A percentile compares a stretch with the other conserved stretches of the same genome.
Evolutionary conservation across 37 sponge, comb jelly and placozoan genomes (phyloP).

Genomic region (Geodia barretti): DNA sequence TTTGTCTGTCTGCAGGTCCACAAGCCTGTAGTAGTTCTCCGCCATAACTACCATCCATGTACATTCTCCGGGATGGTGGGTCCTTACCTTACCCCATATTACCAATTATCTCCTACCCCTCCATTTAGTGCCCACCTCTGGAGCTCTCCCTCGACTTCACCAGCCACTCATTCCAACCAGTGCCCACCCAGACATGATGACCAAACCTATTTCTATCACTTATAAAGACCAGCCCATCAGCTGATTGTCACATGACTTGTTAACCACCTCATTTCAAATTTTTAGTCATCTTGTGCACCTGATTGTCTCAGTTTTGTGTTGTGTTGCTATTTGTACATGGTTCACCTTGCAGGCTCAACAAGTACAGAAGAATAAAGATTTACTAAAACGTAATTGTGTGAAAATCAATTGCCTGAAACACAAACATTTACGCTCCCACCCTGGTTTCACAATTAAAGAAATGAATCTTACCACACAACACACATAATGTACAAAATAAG

Average conservation of each 20-base stretch:
- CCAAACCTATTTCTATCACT: not conserved
- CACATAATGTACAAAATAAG: too few species aligned
- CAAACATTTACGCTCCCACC: too few species aligned
- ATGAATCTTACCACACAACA: too few species aligned
- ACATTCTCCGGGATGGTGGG: not conserved
- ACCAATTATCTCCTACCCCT: not conserved
- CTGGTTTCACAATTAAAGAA: too few species aligned
- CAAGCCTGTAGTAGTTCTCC: not conserved
- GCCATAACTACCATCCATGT: not conserved
- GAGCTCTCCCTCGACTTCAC: slow-evolving; percentile 30
- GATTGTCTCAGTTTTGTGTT: not conserved
- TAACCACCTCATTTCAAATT: not conserved
- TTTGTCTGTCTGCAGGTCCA: not conserved
- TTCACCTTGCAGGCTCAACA: too few species aligned
- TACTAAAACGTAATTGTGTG: too few species aligned
- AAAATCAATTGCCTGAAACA: too few species aligned
- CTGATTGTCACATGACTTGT: not conserved
- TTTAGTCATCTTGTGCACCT: not conserved
- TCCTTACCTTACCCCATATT: not conserved
- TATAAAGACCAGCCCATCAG: not conserved
- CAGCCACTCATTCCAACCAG: slow-evolving; percentile 44
- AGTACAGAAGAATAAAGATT: too few species aligned
- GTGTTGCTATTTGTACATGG: not conserved
- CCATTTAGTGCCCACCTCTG: not conserved
- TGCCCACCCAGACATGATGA: slow-evolving; percentile 46